Conservation (phyloP, 2,113 vertebrate genomes). For the Thunnus thynnus region DNA sequence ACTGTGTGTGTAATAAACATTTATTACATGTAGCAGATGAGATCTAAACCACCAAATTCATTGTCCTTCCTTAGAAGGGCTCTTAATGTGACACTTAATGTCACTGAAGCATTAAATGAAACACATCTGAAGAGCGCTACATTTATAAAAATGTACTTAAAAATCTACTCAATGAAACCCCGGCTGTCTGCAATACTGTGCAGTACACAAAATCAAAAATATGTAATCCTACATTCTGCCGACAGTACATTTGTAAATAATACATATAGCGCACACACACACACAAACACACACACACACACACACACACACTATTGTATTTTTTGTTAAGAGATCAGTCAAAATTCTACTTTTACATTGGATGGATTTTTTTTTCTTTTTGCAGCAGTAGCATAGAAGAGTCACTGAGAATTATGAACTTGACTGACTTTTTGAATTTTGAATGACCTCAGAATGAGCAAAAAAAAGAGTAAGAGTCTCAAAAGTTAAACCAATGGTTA, state of each 20-base stretch:
- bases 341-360: too few relatives aligned
- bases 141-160: neutral
- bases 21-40: neutral
- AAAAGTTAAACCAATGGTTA: neutral
- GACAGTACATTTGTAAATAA: too few relatives aligned
- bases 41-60: neutral
- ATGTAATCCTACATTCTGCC: too few relatives aligned
- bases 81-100: neutral
- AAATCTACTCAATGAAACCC: neutral
- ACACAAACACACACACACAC: too few relatives aligned
- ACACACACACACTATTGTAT: too few relatives aligned
- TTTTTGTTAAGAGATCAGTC: too few relatives aligned
- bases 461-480: too few relatives aligned
- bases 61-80: neutral
- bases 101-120: neutral
- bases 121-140: neutral
- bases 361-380: too few relatives aligned
- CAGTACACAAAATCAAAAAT: neutral
- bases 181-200: neutral
- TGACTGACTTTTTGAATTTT: too few relatives aligned
- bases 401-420: neutral
- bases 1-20: neutral
- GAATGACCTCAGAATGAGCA: too few relatives aligned
- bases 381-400: too few relatives aligned
- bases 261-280: too few relatives aligned